These are phyloP conservation scores for Junco hyemalis DNA, from an alignment of 2,113 vertebrate genomes.

Conservation along the genomic window DNA sequence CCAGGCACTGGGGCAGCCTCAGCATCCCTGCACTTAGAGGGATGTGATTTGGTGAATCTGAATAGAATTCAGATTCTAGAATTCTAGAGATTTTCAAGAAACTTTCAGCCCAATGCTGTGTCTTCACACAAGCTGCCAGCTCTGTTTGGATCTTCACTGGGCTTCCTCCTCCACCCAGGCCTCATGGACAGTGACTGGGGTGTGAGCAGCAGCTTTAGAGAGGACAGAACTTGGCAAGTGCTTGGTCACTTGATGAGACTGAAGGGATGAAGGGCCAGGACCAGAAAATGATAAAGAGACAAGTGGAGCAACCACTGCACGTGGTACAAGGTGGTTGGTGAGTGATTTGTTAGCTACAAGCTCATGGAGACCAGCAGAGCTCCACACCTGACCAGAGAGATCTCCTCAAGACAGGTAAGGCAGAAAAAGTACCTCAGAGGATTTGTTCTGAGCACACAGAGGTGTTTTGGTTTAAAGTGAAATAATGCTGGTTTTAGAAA, in stretches of 20 bases:
- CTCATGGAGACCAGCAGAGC: neutral
- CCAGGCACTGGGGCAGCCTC: neutral
- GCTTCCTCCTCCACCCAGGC: neutral
- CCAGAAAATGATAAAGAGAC: neutral
- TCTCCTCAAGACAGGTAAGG: neutral
- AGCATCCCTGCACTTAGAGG: neutral
- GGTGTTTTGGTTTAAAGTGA: neutral
- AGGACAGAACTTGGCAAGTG: neutral
- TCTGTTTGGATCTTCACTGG: neutral
- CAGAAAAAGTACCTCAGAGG: neutral
- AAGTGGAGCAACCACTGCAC: neutral
- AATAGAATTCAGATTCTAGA: neutral
- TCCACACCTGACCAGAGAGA: neutral
- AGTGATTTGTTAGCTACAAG: fast-evolving
- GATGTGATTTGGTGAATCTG: neutral
- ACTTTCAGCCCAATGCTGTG: neutral
- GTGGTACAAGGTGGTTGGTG: neutral
- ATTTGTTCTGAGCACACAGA: neutral
- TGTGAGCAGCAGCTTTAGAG: neutral
- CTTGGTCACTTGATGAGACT: neutral
- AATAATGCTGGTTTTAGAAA: neutral
- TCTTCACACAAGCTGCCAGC: neutral
- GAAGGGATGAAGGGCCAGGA: neutral
- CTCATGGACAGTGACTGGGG: neutral
- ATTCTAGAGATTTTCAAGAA: neutral